Base-by-base conservation (phyloP, 2,113 vertebrate species). In the Piaya cayana region DNA sequence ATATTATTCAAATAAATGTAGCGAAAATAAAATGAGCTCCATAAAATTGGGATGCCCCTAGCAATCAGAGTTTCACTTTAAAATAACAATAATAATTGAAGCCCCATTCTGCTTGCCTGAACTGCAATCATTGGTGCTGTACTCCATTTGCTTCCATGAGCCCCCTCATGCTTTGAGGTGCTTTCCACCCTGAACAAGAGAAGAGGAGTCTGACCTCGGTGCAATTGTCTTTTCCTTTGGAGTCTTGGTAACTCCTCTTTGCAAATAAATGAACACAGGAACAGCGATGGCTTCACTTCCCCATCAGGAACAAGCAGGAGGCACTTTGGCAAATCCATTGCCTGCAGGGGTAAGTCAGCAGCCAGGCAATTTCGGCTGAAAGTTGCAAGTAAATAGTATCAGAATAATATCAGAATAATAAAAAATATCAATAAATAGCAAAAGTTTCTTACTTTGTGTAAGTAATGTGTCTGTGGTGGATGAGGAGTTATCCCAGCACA, bases 301-400 rank as follows among this genome's bases (percentile, higher is more conserved):
- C 45, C 20, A 8, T 42, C n/a, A 21, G 68, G 47, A 27, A 30
- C 14, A 12, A 13, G 29, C 25, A 5, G 0, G 0, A n/a, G 43
- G 19, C 0, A 0, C 13, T 2, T 42, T 0, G 1, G 43, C 42
- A 58, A 42, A 56, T 18, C 7, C 0, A 3, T 3, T 1, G 0
- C 3, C 6, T 49, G 45, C 1, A 3, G 4, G 36, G 11, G 42
- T 9, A n/a, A n/a, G n/a, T n/a, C 16, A 19, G 39, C 20, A 43
- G 7, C 17, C 22, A 21, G 74, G 52, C 23, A 29, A 5, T 32
- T 72, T 21, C 43, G 30, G 27, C 17, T 70, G 63, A 6, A 62
- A 86, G 67, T 58, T 1, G 0, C 16, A 55, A 52, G 30, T 0
- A 0, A 77, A 50, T 69, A 3, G 18, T 45, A 45, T 39, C 39